These are phyloP conservation scores for Trisateles emortualis DNA, from an alignment of 2,888 invertebrate species.

Conservation along the genomic window DNA sequence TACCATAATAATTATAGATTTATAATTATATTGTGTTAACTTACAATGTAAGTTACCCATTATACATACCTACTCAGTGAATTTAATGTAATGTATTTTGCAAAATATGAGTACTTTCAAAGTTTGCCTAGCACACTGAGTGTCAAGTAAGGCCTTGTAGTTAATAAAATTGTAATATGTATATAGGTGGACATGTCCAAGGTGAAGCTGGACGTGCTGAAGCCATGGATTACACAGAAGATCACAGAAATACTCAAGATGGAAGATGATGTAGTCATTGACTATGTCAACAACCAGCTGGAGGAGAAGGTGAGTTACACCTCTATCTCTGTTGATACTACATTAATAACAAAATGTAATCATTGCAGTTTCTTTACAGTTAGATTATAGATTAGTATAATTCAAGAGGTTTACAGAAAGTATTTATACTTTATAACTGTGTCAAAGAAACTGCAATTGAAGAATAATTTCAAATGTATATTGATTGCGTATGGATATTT, in stretches of 20 bases:
- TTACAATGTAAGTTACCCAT: too few species aligned
- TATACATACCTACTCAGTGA: too few species aligned
- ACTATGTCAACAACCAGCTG: constrained; percentile 99
- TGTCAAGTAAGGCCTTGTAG: too few species aligned
- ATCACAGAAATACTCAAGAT: constrained; percentile 98
- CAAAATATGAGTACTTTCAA: too few species aligned
- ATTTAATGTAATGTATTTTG: too few species aligned
- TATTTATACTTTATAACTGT: constrained; percentile 44
- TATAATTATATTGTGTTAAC: too few species aligned
- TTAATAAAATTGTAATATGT: constrained; percentile 5
- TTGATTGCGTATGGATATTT: constrained; percentile 87
- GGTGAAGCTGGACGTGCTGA: constrained; percentile 98
- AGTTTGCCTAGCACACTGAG: too few species aligned
- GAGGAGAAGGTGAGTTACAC: constrained; percentile 93
- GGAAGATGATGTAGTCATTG: constrained; percentile 99
- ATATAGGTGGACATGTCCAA: constrained; percentile 97
- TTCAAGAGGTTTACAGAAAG: constrained; percentile 21
- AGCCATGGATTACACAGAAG: constrained; percentile 99
- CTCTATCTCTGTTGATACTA: constrained; percentile 48
- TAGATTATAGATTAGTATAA: constrained; percentile 35
- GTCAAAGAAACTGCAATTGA: constrained; percentile 83
- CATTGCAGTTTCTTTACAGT: constrained; percentile 83
- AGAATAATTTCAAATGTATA: constrained; percentile 80
- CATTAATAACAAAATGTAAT: constrained; percentile 77
- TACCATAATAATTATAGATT: too few species aligned